Conservation (phyloP, 2,888 invertebrate genomes). For the Strigamia transsilvanica region DNA sequence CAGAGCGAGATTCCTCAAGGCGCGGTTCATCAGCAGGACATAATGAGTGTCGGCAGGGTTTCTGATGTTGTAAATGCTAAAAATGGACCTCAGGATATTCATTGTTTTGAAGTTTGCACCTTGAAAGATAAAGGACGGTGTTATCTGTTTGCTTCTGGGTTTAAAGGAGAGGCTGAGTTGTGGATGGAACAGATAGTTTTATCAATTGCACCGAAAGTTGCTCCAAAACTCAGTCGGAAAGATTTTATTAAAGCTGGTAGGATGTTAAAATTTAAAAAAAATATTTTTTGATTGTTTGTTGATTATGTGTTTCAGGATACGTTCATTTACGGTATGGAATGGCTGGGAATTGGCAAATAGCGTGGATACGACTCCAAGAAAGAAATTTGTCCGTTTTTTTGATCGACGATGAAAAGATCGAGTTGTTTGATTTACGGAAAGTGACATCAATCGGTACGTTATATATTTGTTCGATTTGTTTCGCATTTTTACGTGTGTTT, state of each 20-base stretch:
- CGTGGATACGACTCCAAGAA: slow-evolving; percentile 79
- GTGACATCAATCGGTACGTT: slow-evolving; percentile 78
- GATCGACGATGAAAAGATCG: slow-evolving; percentile 62
- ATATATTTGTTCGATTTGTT: neutral
- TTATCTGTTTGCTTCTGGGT: slow-evolving; percentile 53
- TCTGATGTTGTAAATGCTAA: slow-evolving; percentile 39
- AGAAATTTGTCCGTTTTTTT: slow-evolving; percentile 71
- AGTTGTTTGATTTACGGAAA: slow-evolving; percentile 78
- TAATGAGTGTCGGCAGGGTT: slow-evolving; percentile 54
- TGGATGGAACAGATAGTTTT: slow-evolving; percentile 55
- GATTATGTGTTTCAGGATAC: slow-evolving; percentile 41
- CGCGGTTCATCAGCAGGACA: slow-evolving; percentile 48
- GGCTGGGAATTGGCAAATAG: slow-evolving; percentile 78
- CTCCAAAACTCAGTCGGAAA: neutral
- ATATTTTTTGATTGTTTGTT: neutral
- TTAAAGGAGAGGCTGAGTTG: slow-evolving; percentile 52
- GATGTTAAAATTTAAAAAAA: neutral
- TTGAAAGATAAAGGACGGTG: slow-evolving; percentile 51
- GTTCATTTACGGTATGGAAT: slow-evolving; percentile 71
- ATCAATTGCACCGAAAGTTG: slow-evolving; percentile 17
- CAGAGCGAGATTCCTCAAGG: slow-evolving; percentile 54
- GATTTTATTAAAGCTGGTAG: slow-evolving; percentile 55
- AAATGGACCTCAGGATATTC: slow-evolving; percentile 36
- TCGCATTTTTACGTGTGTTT: neutral
- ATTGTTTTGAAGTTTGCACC: slow-evolving; percentile 54